A percentile compares a stretch with the other conserved stretches of the same genome.
Evolutionary conservation across 92 coral and sea anemone genomes (phyloP).

Genomic region (Bergia sp.): DNA sequence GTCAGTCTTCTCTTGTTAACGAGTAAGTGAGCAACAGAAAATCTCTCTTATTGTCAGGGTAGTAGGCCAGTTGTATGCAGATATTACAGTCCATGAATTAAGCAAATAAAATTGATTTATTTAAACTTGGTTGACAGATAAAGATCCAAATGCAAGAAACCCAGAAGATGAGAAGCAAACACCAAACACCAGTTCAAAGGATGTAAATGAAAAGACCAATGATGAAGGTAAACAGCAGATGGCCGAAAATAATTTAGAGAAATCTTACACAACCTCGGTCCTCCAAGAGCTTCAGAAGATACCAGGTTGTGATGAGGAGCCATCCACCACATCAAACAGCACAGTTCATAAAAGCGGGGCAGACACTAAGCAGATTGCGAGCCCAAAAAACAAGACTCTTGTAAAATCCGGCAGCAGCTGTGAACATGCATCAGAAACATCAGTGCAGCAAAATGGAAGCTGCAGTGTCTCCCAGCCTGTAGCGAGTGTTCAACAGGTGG

Average conservation of each 20-base stretch:
- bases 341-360: neutral
- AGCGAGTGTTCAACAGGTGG: neutral
- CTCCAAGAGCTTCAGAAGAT: neutral
- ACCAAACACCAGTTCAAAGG: neutral
- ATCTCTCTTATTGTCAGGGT: no score
- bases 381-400: neutral
- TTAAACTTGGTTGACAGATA: neutral
- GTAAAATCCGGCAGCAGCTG: neutral
- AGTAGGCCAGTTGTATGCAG: no score
- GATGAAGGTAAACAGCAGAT: neutral
- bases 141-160: neutral
- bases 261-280: neutral
- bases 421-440: neutral
- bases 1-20: no score
- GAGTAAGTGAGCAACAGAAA: no score
- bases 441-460: neutral
- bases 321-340: neutral
- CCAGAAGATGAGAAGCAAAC: constrained; percentile 2
- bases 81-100: no score
- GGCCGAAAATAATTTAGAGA: neutral
- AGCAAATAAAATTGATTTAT: neutral
- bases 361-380: neutral
- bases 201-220: neutral
- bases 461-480: neutral
- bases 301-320: neutral